Evolutionary conservation across 2,888 invertebrate species (phyloP).

Genomic region (Orthonychiurus folsomi): DNA sequence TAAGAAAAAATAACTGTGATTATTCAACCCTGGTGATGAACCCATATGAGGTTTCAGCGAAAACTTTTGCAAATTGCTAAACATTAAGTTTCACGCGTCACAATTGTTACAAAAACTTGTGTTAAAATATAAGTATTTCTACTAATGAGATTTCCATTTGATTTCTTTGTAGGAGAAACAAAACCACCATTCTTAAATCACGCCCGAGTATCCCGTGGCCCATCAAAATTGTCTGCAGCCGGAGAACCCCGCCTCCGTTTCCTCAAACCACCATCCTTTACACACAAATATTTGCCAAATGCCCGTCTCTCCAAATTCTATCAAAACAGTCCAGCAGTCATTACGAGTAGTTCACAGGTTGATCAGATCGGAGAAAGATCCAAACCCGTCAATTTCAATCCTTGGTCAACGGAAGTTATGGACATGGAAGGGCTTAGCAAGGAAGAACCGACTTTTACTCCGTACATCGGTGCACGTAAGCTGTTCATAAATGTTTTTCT

Average conservation of each 20-base stretch:
- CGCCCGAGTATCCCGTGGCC: slow-evolving; percentile 31
- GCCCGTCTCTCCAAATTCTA: slow-evolving; percentile 9
- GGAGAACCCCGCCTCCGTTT: slow-evolving; percentile 7
- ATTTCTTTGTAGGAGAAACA: slow-evolving; percentile 22
- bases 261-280: slow-evolving; percentile 28
- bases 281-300: slow-evolving; percentile 21
- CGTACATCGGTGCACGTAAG: slow-evolving; percentile 21
- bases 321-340: slow-evolving; percentile 9
- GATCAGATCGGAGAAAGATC: not conserved
- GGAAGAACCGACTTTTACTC: slow-evolving; percentile 20
- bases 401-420: not conserved
- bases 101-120: too few relatives aligned
- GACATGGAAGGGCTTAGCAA: slow-evolving; percentile 1
- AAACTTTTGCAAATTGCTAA: too few relatives aligned
- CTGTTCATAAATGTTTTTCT: not conserved
- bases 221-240: not conserved
- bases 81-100: too few relatives aligned
- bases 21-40: too few relatives aligned
- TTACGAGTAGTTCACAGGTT: not conserved
- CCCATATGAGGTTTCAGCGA: too few relatives aligned
- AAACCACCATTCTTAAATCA: slow-evolving; percentile 27
- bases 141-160: too few relatives aligned
- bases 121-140: too few relatives aligned
- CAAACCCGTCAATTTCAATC: not conserved
- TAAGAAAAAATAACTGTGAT: too few relatives aligned